These are phyloP conservation scores for Chrysopa pallens DNA, from an alignment of 1,140 invertebrate species.

Conservation along the genomic window DNA sequence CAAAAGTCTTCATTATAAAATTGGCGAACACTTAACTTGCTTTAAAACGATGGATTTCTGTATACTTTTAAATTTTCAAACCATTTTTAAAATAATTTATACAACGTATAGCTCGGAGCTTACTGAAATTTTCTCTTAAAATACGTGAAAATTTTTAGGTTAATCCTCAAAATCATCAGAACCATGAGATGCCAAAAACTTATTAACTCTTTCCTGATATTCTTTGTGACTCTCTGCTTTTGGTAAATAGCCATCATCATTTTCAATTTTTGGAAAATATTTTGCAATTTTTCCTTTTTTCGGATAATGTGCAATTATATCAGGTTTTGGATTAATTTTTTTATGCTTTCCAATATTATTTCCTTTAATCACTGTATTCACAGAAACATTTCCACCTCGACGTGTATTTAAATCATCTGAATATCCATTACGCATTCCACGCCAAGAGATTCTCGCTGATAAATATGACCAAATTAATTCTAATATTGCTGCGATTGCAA, in stretches of 20 bases:
- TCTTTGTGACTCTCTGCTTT: slow-evolving; percentile 22
- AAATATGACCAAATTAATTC: slow-evolving; percentile 38
- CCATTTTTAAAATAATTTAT: too few relatives aligned
- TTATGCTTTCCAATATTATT: slow-evolving; percentile 23
- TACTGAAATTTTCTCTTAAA: too few relatives aligned
- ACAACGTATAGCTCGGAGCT: too few relatives aligned
- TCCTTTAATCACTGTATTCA: slow-evolving; percentile 29
- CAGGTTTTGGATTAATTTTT: slow-evolving; percentile 24
- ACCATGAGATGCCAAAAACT: slow-evolving; percentile 11
- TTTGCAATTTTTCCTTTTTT: slow-evolving; percentile 27
- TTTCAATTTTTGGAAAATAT: slow-evolving; percentile 28
- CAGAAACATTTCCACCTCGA: slow-evolving; percentile 25
- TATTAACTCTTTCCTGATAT: slow-evolving; percentile 16
- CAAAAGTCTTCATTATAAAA: too few relatives aligned
- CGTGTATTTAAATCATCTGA: slow-evolving; percentile 26
- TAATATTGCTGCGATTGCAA: slow-evolving; percentile 34
- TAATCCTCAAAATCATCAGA: neutral
- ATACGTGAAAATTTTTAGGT: too few relatives aligned
- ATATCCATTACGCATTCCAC: slow-evolving; percentile 37
- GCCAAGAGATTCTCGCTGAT: slow-evolving; percentile 34
- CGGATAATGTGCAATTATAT: slow-evolving; percentile 31
- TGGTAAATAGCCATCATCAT: slow-evolving; percentile 27
- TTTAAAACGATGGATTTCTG: too few relatives aligned
- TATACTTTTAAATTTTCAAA: too few relatives aligned
- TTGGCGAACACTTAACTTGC: too few relatives aligned